Evolutionary conservation across 2,113 vertebrate genomes (phyloP).

Genomic region (Eidolon helvum): DNA sequence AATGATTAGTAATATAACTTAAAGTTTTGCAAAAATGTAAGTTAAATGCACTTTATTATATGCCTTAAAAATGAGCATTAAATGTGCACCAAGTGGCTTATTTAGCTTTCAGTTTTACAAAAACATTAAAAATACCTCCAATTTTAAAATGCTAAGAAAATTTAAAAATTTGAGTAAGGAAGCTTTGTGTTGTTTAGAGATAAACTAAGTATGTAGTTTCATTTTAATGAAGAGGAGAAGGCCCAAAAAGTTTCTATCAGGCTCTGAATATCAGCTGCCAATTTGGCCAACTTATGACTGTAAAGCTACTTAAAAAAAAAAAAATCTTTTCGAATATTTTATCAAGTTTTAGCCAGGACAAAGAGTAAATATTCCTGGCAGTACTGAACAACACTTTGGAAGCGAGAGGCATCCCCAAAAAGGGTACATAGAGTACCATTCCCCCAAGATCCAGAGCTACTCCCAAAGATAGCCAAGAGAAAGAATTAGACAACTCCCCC

Average conservation of each 20-base stretch:
- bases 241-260: neutral
- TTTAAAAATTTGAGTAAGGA: slow-evolving; percentile 46
- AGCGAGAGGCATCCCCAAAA: neutral
- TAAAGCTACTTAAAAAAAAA: neutral
- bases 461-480: neutral
- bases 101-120: slow-evolving; percentile 38
- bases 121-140: slow-evolving; percentile 60
- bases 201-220: neutral
- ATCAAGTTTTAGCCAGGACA: neutral
- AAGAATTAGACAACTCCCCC: neutral
- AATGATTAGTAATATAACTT: slow-evolving; percentile 59
- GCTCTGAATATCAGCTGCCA: neutral
- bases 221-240: neutral
- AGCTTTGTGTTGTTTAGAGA: neutral
- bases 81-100: slow-evolving; percentile 56
- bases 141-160: slow-evolving; percentile 65
- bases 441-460: neutral
- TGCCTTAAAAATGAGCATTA: slow-evolving; percentile 65
- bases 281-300: neutral
- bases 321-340: neutral
- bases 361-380: neutral
- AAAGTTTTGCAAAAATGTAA: slow-evolving; percentile 71
- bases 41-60: slow-evolving; percentile 50
- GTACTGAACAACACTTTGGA: neutral
- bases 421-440: neutral